Evolutionary conservation across 2,888 invertebrate species (phyloP).

Genomic region (Seira ritae): DNA sequence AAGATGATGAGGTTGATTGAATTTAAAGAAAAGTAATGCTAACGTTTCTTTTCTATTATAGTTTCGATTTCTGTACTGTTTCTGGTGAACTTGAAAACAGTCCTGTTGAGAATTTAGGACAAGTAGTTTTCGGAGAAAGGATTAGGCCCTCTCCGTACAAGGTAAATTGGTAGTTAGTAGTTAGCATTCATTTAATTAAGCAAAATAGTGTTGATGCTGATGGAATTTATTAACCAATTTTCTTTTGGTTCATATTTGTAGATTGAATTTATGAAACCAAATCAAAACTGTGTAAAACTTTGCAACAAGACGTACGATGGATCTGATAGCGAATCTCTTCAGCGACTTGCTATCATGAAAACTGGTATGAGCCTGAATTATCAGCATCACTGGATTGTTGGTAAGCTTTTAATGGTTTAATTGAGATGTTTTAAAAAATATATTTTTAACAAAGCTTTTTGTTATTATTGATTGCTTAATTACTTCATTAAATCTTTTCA

Average conservation of each 20-base stretch:
- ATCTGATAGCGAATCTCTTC: conserved; percentile 81
- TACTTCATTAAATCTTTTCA: conserved; percentile 37
- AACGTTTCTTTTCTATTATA: too few species aligned
- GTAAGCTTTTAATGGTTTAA: conserved; percentile 75
- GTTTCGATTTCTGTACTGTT: conserved; percentile 94
- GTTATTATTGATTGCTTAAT: conserved; percentile 20
- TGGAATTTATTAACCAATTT: too few species aligned
- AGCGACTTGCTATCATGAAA: conserved; percentile 87
- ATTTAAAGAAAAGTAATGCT: too few species aligned
- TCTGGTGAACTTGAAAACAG: conserved; percentile 80
- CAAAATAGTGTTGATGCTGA: too few species aligned
- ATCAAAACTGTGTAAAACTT: conserved; percentile 56
- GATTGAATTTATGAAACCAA: conserved; percentile 85
- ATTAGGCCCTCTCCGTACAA: conserved; percentile 96
- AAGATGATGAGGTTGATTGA: too few species aligned
- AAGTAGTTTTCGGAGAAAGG: conserved; percentile 99
- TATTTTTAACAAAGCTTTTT: too few species aligned
- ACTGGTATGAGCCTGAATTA: conserved; percentile 97
- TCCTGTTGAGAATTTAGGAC: conserved; percentile 98
- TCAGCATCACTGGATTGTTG: conserved; percentile 98
- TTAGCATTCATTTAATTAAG: too few species aligned
- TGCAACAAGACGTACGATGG: conserved; percentile 83
- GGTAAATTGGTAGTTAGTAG: conserved; percentile 77
- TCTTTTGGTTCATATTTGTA: conserved; percentile 76
- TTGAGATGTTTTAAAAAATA: too few species aligned